Percentiles rank a stretch among this genome's conserved stretches.
Evolutionary conservation across 2,797 vertebrate genomes (phyloP).

Genomic region (Cottoperca gobio): DNA sequence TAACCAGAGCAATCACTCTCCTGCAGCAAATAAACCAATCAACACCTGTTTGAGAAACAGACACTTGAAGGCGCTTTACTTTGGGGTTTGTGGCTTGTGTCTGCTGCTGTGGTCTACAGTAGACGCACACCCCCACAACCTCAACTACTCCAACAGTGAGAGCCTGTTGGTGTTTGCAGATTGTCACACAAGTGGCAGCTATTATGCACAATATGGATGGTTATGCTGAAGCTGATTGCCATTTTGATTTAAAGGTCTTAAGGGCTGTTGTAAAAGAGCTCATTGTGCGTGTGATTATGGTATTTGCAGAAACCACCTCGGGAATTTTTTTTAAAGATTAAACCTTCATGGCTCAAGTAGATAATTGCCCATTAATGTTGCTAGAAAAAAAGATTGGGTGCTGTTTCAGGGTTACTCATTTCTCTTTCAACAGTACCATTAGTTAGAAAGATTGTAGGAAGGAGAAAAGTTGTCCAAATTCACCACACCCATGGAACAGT

Average conservation of each 20-base stretch:
- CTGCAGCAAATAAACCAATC: constrained; percentile 56
- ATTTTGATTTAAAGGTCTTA: constrained; percentile 68
- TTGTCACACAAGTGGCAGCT: constrained; percentile 42
- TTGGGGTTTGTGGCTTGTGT: constrained; percentile 26
- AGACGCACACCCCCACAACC: constrained; percentile 13
- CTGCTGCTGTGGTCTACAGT: constrained; percentile 25
- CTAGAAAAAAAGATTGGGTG: constrained; percentile 12
- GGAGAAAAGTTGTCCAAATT: constrained; percentile 16
- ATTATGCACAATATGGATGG: constrained; percentile 22
- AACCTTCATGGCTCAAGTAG: constrained; percentile 36
- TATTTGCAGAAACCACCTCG: constrained; percentile 41
- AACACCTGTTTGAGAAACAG: constrained; percentile 54
- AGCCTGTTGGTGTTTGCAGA: constrained; percentile 44
- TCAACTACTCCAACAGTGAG: constrained; percentile 6
- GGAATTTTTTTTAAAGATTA: constrained; percentile 39
- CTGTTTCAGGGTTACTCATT: constrained; percentile 31
- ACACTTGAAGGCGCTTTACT: constrained; percentile 33
- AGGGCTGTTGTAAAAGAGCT: constrained; percentile 65
- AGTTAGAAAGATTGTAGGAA: constrained; percentile 47
- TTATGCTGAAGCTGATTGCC: constrained; percentile 55
- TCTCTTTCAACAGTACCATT: constrained; percentile 30
- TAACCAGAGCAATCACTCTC: constrained; percentile 53
- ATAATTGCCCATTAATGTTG: constrained; percentile 55
- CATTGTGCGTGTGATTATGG: constrained; percentile 67
- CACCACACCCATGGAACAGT: constrained; percentile 4